phyloP scores from a whole-genome alignment of 2,888 invertebrate genomes.

The Schizotus pectinicornis region DNA sequence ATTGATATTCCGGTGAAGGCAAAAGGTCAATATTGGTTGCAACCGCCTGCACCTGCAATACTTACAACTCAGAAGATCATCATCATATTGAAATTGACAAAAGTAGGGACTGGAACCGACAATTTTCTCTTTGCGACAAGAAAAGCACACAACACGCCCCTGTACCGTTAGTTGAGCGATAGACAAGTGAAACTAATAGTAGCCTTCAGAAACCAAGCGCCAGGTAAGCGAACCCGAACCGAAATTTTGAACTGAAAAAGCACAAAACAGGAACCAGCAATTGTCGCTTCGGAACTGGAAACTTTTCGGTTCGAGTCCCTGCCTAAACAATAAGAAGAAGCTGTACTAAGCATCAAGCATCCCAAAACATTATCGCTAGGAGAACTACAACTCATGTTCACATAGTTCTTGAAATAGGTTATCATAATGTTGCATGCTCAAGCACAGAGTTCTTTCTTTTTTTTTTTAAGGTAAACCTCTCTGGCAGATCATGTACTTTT shows the following conservation, averaged over 20 bases:
- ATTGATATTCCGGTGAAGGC: too few relatives aligned
- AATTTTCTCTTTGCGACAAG: constrained; percentile 17
- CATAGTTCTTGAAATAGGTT: constrained; percentile 36
- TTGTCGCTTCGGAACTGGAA: not conserved
- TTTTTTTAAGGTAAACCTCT: constrained; percentile 14
- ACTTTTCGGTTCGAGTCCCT: constrained; percentile 59
- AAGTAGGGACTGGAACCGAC: constrained; percentile 56
- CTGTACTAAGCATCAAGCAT: constrained; percentile 57
- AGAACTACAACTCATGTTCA: constrained; percentile 39
- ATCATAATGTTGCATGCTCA: constrained; percentile 48
- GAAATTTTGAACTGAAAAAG: constrained; percentile 44
- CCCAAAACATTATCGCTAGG: constrained; percentile 41
- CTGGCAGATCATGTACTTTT: constrained; percentile 22
- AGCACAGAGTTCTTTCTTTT: constrained; percentile 46
- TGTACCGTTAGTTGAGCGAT: constrained; percentile 21
- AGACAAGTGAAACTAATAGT: constrained; percentile 19
- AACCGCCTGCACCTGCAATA: constrained; percentile 11
- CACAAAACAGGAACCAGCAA: not conserved
- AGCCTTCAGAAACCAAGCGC: constrained; percentile 51
- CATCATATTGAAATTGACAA: constrained; percentile 36
- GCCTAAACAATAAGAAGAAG: constrained; percentile 55
- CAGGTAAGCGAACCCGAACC: constrained; percentile 57
- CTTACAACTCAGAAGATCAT: constrained; percentile 41
- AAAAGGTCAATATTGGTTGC: constrained; percentile 8
- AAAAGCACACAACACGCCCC: constrained; percentile 29